Conservation (phyloP, 37 sponge, comb jelly and placozoan species). For the Lycopodina hypogea region DNA sequence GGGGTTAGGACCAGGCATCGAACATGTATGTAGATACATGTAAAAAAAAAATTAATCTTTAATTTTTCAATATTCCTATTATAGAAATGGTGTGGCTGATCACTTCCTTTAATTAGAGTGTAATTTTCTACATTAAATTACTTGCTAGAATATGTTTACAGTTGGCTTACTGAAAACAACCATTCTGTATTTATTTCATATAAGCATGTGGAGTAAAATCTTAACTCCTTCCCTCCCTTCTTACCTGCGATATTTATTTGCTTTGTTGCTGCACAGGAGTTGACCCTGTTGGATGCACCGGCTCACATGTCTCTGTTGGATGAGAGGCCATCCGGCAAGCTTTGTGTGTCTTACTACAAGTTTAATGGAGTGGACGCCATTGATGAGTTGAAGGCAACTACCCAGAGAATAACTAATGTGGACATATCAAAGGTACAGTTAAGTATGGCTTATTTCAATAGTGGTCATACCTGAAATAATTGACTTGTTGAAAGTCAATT, state of each 20-base stretch:
- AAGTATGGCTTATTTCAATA: not conserved
- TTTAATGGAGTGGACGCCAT: conserved; percentile 48
- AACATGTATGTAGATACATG: no score
- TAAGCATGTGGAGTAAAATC: no score
- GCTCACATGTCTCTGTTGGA: conserved; percentile 56
- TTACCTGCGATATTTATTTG: not conserved
- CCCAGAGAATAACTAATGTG: conserved; percentile 36
- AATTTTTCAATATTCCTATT: no score
- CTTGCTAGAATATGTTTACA: no score
- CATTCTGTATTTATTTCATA: no score
- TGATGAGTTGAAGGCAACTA: conserved; percentile 53
- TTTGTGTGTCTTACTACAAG: conserved; percentile 63
- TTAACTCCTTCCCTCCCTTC: not conserved
- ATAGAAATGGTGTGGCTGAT: not conserved
- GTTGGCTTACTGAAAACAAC: no score
- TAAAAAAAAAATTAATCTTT: no score
- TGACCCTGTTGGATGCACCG: conserved; percentile 49
- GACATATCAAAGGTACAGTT: conserved; percentile 47
- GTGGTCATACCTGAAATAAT: not conserved
- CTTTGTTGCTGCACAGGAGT: conserved; percentile 27
- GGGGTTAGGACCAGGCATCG: no score
- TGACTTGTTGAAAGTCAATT: no score
- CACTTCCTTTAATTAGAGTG: not conserved
- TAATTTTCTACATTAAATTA: not conserved
- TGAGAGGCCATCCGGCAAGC: conserved; percentile 59